phyloP scores from a whole-genome alignment of 2,113 vertebrate species.

The Haemorhous mexicanus region DNA sequence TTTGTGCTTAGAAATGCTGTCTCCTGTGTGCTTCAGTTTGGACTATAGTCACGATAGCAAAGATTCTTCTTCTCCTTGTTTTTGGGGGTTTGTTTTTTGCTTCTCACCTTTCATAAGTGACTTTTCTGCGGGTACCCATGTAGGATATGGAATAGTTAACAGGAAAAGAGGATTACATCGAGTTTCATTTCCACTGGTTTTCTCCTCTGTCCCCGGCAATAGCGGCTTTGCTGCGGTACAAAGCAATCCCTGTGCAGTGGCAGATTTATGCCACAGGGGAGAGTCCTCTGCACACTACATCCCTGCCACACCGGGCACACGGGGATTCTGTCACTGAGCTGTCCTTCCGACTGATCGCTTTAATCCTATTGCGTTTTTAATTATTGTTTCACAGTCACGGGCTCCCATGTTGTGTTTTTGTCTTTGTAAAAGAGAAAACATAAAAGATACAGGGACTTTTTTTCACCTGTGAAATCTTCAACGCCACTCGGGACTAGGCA shows the following conservation, averaged over 20 bases:
- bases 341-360: neutral
- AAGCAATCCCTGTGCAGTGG: neutral
- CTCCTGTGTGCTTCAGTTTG: neutral
- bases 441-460: neutral
- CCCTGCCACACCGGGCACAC: neutral
- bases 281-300: constrained; percentile 38
- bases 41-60: neutral
- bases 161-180: neutral
- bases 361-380: neutral
- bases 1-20: neutral
- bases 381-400: neutral
- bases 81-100: neutral
- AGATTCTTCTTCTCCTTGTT: neutral
- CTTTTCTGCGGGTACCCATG: fast-evolving
- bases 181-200: neutral
- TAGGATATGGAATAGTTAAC: neutral
- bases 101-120: neutral
- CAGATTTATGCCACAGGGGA: constrained; percentile 50
- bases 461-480: neutral
- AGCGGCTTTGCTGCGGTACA: fast-evolving
- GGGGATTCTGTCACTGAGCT: neutral
- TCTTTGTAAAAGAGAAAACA: neutral
- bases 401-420: neutral
- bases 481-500: neutral
- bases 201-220: neutral